These are phyloP conservation scores for Centropyge bicolor DNA, from an alignment of 2,797 vertebrate genomes.

Conservation along the genomic window DNA sequence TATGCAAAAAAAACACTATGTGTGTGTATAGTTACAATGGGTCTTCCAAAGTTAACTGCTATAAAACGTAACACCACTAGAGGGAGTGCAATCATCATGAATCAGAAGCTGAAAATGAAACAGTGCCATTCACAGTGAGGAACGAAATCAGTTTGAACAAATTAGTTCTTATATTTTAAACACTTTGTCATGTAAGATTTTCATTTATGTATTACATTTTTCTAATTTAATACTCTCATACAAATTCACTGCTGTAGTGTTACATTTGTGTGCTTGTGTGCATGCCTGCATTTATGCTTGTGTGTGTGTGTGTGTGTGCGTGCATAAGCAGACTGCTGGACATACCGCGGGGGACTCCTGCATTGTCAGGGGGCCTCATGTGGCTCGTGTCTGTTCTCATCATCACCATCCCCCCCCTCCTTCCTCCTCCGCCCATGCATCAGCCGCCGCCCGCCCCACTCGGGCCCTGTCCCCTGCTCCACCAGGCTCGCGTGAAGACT, in stretches of 20 bases:
- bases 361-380: conserved; percentile 87
- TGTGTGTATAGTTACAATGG: neutral
- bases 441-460: conserved; percentile 64
- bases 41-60: conserved; percentile 17
- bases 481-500: conserved; percentile 72
- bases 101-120: conserved; percentile 42
- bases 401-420: conserved; percentile 75
- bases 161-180: neutral
- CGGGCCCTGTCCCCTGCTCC: conserved; percentile 64
- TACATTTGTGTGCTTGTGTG: conserved; percentile 51
- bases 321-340: conserved; percentile 71
- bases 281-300: conserved; percentile 30
- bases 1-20: neutral
- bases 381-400: conserved; percentile 88
- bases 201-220: neutral
- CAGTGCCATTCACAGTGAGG: rapidly evolving
- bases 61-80: conserved; percentile 71
- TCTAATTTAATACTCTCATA: neutral
- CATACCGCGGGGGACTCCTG: conserved; percentile 77
- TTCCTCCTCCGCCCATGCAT: conserved; percentile 48
- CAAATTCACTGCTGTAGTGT: neutral
- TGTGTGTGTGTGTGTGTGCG: conserved; percentile 38
- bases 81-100: conserved; percentile 75
- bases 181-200: neutral
- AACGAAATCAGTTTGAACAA: neutral